Conservation (phyloP, 2,888 invertebrate genomes). For the Alviniconcha strummeri region DNA sequence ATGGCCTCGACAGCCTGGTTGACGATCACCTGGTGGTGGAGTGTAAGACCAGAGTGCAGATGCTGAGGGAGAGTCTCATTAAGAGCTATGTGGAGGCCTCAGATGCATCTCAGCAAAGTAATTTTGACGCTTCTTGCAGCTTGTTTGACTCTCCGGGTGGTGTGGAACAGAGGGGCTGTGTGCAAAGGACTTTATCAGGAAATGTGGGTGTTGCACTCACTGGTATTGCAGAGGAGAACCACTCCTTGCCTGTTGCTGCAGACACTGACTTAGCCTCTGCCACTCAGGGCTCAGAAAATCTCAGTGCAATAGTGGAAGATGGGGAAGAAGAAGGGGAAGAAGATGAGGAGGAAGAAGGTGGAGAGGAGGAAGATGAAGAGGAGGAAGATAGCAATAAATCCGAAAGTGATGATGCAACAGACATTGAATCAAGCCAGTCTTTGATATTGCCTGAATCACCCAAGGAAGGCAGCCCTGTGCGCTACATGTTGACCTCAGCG, state of each 20-base stretch:
- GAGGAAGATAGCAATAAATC: constrained; percentile 41
- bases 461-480: constrained; percentile 13
- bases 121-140: constrained; percentile 38
- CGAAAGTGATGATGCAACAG: constrained; percentile 21
- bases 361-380: constrained; percentile 29
- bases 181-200: constrained; percentile 19
- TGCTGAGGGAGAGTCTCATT: constrained; percentile 44
- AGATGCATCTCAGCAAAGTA: background rate
- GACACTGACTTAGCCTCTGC: constrained; percentile 13
- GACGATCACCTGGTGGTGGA: constrained; percentile 19
- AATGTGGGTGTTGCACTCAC: background rate
- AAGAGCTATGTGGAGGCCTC: no score
- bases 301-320: constrained; percentile 35
- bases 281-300: constrained; percentile 23
- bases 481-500: constrained; percentile 15
- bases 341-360: constrained; percentile 21
- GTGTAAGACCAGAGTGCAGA: constrained; percentile 38
- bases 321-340: constrained; percentile 31
- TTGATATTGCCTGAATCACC: background rate
- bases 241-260: constrained; percentile 23
- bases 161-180: background rate
- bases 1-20: constrained; percentile 26
- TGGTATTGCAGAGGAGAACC: background rate
- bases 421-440: constrained; percentile 26
- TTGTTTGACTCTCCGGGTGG: constrained; percentile 36